Evolutionary conservation across 2,888 invertebrate species (phyloP).

Genomic region (Xanthia togata): DNA sequence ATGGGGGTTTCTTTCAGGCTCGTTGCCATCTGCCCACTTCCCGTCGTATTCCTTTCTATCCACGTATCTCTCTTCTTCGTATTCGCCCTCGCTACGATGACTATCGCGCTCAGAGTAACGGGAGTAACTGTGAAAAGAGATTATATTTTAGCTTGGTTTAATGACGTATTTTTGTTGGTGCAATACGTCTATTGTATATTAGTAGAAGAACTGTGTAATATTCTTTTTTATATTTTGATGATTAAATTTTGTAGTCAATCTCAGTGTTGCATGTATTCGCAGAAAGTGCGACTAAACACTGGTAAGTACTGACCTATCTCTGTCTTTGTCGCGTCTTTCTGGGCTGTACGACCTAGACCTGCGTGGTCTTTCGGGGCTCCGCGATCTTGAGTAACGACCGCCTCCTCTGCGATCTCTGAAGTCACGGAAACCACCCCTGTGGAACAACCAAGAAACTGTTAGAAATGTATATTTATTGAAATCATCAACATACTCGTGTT

Average conservation of each 20-base stretch:
- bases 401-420: constrained; percentile 93
- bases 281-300: background rate
- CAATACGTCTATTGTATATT: background rate
- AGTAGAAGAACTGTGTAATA: background rate
- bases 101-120: constrained; percentile 87
- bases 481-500: background rate
- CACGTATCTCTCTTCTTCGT: constrained; percentile 90
- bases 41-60: constrained; percentile 92
- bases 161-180: background rate
- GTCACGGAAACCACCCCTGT: constrained; percentile 91
- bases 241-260: background rate
- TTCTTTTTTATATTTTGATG: background rate
- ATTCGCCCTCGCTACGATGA: constrained; percentile 89
- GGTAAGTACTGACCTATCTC: constrained; percentile 81
- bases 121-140: constrained; percentile 78
- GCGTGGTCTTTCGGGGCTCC: constrained; percentile 88
- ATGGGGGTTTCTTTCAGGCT: constrained; percentile 80
- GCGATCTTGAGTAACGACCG: constrained; percentile 90
- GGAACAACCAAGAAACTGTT: constrained; percentile 14
- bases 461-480: background rate
- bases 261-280: background rate
- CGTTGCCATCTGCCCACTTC: constrained; percentile 92
- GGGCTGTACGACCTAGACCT: constrained; percentile 88
- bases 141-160: background rate
- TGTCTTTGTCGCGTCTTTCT: constrained; percentile 87